Percentiles rank a stretch among this genome's conserved stretches.
phyloP scores from a whole-genome alignment of 2,797 vertebrate genomes.

The Pagetopsis macropterus region DNA sequence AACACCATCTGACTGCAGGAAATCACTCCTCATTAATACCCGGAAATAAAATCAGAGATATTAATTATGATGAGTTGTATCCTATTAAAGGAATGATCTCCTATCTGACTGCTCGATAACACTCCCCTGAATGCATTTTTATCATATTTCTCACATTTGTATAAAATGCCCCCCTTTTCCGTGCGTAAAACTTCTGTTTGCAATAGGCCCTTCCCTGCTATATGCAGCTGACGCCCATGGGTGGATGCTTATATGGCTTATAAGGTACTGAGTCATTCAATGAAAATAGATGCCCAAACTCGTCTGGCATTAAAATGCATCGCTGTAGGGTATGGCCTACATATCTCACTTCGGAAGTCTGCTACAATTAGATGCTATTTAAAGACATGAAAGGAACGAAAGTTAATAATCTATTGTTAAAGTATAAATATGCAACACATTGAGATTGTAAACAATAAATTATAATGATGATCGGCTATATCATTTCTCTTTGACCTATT shows the following conservation, averaged over 20 bases:
- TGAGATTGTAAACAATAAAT: neutral
- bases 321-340: constrained; percentile 39
- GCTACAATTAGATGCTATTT: constrained; percentile 34
- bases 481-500: neutral
- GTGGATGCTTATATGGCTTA: constrained; percentile 60
- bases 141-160: neutral
- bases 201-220: neutral
- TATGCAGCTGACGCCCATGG: constrained; percentile 67
- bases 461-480: neutral
- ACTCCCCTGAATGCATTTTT: neutral
- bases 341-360: constrained; percentile 50
- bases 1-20: constrained; percentile 9
- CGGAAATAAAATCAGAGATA: neutral
- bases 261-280: constrained; percentile 57
- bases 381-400: constrained; percentile 14
- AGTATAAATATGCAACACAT: no score
- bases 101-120: neutral
- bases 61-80: neutral
- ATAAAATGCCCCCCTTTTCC: neutral
- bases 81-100: neutral
- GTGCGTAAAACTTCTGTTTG: neutral
- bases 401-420: neutral
- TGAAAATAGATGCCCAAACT: constrained; percentile 67
- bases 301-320: constrained; percentile 58
- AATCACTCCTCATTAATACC: constrained; percentile 15